Evolutionary conservation across 1,140 invertebrate species (phyloP).

Genomic region (Lucilia sericata): DNA sequence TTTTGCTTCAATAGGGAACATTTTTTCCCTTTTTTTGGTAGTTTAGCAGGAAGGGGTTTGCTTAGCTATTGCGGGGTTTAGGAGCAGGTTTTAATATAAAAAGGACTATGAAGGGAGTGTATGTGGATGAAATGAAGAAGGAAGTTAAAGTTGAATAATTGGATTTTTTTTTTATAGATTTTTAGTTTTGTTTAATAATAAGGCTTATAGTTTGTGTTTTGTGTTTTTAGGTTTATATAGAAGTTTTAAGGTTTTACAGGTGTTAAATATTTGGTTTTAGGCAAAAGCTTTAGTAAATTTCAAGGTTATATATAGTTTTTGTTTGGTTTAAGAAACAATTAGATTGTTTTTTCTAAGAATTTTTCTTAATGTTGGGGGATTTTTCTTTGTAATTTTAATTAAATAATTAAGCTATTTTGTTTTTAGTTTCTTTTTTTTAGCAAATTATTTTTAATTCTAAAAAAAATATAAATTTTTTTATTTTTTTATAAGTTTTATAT

Average conservation of each 20-base stretch:
- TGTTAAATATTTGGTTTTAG: slow-evolving; percentile 22
- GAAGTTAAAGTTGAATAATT: slow-evolving; percentile 6
- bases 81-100: too few relatives aligned
- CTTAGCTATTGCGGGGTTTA: too few relatives aligned
- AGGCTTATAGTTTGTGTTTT: slow-evolving; percentile 27
- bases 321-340: too few relatives aligned
- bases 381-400: not conserved
- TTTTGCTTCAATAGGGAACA: too few relatives aligned
- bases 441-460: slow-evolving; percentile 12
- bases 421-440: not conserved
- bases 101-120: too few relatives aligned
- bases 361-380: too few relatives aligned
- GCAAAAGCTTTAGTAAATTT: slow-evolving; percentile 15
- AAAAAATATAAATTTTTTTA: not conserved
- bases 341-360: too few relatives aligned
- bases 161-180: not conserved
- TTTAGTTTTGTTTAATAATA: not conserved
- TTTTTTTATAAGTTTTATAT: not conserved
- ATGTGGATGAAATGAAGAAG: not conserved
- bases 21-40: not conserved
- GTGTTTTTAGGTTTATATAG: too few relatives aligned
- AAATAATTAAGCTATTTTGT: slow-evolving; percentile 22
- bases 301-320: not conserved
- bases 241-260: not conserved
- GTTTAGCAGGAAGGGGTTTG: not conserved